Evolutionary conservation across 2,888 invertebrate genomes (phyloP).

Genomic region (Apodemia zela): DNA sequence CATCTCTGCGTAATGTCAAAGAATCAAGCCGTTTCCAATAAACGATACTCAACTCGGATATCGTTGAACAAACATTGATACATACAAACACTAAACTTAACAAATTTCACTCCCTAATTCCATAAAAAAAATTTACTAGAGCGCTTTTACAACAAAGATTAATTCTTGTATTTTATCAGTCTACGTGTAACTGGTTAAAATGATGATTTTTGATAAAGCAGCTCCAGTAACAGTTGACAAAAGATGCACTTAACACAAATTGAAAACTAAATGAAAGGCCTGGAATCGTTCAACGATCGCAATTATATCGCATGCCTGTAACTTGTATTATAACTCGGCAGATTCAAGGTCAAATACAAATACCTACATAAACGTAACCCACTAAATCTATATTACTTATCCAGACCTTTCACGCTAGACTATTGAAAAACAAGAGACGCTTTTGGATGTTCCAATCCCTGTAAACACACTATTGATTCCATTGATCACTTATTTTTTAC

Average conservation of each 20-base stretch:
- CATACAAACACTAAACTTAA: too few species aligned
- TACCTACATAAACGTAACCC: conserved; percentile 41
- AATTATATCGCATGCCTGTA: not conserved
- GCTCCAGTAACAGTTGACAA: not conserved
- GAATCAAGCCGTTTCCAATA: too few species aligned
- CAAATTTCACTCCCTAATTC: too few species aligned
- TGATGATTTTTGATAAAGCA: too few species aligned
- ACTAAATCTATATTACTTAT: conserved; percentile 54
- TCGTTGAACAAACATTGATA: too few species aligned
- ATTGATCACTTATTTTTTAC: not conserved
- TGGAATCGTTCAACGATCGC: conserved; percentile 3
- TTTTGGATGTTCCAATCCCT: conserved; percentile 19
- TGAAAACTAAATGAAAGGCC: not conserved
- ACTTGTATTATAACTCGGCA: not conserved
- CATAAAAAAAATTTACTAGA: too few species aligned
- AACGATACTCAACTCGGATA: too few species aligned
- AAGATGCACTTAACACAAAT: not conserved
- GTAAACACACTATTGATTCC: not conserved
- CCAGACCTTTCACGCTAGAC: conserved; percentile 71
- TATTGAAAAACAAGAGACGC: conserved; percentile 58
- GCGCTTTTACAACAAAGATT: too few species aligned
- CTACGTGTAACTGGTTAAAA: too few species aligned
- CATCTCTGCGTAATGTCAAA: too few species aligned
- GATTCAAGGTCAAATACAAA: conserved; percentile 23
- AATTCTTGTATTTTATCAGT: too few species aligned